Conservation (phyloP, 2,888 invertebrate genomes). For the Troglohyphantes excavatus region DNA sequence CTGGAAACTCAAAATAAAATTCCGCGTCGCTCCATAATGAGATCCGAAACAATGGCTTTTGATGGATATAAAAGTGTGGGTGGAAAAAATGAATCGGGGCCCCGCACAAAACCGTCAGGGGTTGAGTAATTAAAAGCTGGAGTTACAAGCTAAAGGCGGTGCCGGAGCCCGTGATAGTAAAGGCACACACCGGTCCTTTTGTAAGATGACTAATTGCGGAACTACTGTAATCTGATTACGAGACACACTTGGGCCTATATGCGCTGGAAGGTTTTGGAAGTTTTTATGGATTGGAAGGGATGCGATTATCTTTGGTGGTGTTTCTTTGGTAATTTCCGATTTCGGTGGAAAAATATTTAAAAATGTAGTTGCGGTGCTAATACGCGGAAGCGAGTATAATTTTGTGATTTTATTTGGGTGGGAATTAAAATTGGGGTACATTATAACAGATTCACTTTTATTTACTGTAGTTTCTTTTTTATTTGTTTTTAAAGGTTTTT, state of each 20-base stretch:
- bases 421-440: too few relatives aligned
- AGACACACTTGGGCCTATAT: slow-evolving; percentile 10
- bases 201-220: slow-evolving; percentile 59
- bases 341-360: slow-evolving; percentile 13
- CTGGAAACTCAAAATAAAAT: slow-evolving; percentile 40
- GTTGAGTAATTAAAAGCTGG: slow-evolving; percentile 60
- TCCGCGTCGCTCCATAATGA: slow-evolving; percentile 41
- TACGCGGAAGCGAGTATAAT: too few relatives aligned
- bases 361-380: too few relatives aligned
- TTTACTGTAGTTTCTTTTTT: too few relatives aligned
- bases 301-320: background rate
- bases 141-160: slow-evolving; percentile 61
- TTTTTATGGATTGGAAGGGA: background rate
- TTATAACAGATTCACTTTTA: too few relatives aligned
- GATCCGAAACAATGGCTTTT: slow-evolving; percentile 50
- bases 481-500: too few relatives aligned
- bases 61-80: slow-evolving; percentile 39
- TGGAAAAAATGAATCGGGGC: slow-evolving; percentile 2
- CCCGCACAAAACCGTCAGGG: slow-evolving; percentile 34
- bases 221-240: slow-evolving; percentile 48
- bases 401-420: too few relatives aligned
- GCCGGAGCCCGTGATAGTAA: slow-evolving; percentile 22
- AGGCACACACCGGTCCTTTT: slow-evolving; percentile 49
- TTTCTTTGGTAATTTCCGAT: slow-evolving; percentile 19
- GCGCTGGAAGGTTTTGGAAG: background rate